A percentile compares a stretch with the other conserved stretches of the same genome.
phyloP scores from a whole-genome alignment of 2,888 invertebrate genomes.

The Ophion ventricosus region DNA sequence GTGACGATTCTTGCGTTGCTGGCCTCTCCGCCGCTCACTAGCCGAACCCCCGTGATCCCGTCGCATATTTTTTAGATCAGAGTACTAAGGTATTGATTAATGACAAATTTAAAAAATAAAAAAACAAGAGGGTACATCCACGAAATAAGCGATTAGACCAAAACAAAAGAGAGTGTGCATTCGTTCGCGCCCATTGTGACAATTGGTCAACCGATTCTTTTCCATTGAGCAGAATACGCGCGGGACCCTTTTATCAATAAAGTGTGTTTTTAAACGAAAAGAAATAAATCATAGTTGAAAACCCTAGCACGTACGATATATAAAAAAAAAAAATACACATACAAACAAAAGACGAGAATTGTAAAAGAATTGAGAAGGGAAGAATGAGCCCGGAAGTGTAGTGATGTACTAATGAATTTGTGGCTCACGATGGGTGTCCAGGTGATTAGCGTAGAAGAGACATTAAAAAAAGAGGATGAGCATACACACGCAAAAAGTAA shows the following conservation, averaged over 20 bases:
- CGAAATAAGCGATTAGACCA: slow-evolving; percentile 20
- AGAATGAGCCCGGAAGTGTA: slow-evolving; percentile 23
- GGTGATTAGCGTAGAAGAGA: slow-evolving; percentile 60
- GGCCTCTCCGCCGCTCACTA: slow-evolving; percentile 19
- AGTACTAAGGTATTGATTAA: background rate
- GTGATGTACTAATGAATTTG: slow-evolving; percentile 20
- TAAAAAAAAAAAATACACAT: slow-evolving; percentile 23
- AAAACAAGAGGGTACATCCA: background rate
- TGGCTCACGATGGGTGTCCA: slow-evolving; percentile 57
- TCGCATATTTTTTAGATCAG: slow-evolving; percentile 26
- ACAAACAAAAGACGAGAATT: slow-evolving; percentile 9
- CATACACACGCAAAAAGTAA: slow-evolving; percentile 19
- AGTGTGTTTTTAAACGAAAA: slow-evolving; percentile 39
- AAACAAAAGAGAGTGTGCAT: slow-evolving; percentile 2
- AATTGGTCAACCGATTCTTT: slow-evolving; percentile 7
- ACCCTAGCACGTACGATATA: slow-evolving; percentile 61
- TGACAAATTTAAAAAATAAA: background rate
- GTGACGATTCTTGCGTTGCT: slow-evolving; percentile 55
- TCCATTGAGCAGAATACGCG: slow-evolving; percentile 29
- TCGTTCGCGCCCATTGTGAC: slow-evolving; percentile 21
- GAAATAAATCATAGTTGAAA: slow-evolving; percentile 77
- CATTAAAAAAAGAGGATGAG: slow-evolving; percentile 9
- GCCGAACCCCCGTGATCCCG: slow-evolving; percentile 4
- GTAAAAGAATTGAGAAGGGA: background rate
- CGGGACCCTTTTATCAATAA: slow-evolving; percentile 29